phyloP scores from a whole-genome alignment of 2,888 invertebrate genomes.

The Diabrotica balteata region DNA sequence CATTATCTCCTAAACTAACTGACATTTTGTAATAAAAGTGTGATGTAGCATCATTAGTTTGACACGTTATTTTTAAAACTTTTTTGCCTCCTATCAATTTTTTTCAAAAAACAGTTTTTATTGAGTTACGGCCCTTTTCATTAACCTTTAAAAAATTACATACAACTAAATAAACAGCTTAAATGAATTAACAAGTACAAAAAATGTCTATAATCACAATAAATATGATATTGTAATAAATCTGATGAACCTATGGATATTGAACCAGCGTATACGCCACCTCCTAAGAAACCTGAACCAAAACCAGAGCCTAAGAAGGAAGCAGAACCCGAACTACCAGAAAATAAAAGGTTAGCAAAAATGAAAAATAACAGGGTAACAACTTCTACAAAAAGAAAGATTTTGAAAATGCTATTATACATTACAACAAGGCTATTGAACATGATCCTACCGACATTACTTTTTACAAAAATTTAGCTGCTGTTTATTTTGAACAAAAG shows the following conservation, averaged over 20 bases:
- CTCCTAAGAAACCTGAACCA: constrained; percentile 60
- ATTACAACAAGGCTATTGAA: constrained; percentile 90
- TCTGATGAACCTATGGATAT: constrained; percentile 65
- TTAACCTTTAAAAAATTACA: too few relatives aligned
- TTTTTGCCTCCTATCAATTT: too few relatives aligned
- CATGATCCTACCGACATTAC: constrained; percentile 92
- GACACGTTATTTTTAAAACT: too few relatives aligned
- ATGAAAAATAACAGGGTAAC: constrained; percentile 91
- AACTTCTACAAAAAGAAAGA: constrained; percentile 92
- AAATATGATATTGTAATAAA: too few relatives aligned
- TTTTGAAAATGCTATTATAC: constrained; percentile 76
- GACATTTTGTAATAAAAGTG: too few relatives aligned
- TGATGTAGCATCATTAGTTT: too few relatives aligned
- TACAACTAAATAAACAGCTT: too few relatives aligned
- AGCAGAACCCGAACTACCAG: constrained; percentile 69
- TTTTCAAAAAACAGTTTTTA: too few relatives aligned
- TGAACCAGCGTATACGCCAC: constrained; percentile 60
- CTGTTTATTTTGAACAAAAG: constrained; percentile 95
- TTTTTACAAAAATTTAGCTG: constrained; percentile 93
- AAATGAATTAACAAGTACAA: too few relatives aligned
- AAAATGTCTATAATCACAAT: too few relatives aligned
- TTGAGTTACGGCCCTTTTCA: too few relatives aligned
- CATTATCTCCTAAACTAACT: too few relatives aligned
- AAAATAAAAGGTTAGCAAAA: constrained; percentile 73
- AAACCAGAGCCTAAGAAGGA: constrained; percentile 63